phyloP scores from a whole-genome alignment of 35 echinoderm and acorn worm genomes.

The Nesometra sesokonis region DNA sequence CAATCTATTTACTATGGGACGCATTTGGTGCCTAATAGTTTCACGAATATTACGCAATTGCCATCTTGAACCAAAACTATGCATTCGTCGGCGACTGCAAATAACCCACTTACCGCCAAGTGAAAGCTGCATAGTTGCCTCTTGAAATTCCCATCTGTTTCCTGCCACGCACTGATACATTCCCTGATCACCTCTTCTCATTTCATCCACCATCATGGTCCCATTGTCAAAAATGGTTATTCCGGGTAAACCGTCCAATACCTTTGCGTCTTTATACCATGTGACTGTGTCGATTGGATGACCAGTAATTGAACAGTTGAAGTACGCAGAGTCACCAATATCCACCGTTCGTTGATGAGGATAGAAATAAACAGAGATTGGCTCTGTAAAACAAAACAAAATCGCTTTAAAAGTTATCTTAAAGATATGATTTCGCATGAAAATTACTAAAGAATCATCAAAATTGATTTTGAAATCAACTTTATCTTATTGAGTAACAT shows the following conservation, averaged over 20 bases:
- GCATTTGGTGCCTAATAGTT: too few species aligned
- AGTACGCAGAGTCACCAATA: conserved; percentile 71
- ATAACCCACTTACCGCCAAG: conserved; percentile 94
- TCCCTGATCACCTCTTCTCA: conserved; percentile 71
- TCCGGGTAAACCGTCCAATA: conserved; percentile 67
- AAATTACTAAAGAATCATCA: too few species aligned
- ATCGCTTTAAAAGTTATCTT: too few species aligned
- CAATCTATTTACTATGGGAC: too few species aligned
- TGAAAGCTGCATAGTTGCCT: conserved; percentile 92
- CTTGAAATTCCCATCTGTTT: conserved; percentile 78
- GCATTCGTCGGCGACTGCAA: too few species aligned
- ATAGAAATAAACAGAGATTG: conserved; percentile 76
- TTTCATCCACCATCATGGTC: conserved; percentile 70
- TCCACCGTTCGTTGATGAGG: conserved; percentile 81
- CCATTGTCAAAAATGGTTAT: conserved; percentile 77
- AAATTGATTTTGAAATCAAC: too few species aligned
- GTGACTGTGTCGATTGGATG: conserved; percentile 70
- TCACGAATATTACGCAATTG: too few species aligned
- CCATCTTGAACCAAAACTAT: too few species aligned
- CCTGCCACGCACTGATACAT: conserved; percentile 98
- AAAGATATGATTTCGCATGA: too few species aligned
- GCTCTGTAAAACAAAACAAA: conserved; percentile 54
- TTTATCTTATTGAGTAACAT: too few species aligned
- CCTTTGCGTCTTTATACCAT: conserved; percentile 90
- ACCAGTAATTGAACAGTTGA: conserved; percentile 86